Evolutionary conservation across 1,140 invertebrate genomes (phyloP).

Genomic region (Phthorimaea operculella): DNA sequence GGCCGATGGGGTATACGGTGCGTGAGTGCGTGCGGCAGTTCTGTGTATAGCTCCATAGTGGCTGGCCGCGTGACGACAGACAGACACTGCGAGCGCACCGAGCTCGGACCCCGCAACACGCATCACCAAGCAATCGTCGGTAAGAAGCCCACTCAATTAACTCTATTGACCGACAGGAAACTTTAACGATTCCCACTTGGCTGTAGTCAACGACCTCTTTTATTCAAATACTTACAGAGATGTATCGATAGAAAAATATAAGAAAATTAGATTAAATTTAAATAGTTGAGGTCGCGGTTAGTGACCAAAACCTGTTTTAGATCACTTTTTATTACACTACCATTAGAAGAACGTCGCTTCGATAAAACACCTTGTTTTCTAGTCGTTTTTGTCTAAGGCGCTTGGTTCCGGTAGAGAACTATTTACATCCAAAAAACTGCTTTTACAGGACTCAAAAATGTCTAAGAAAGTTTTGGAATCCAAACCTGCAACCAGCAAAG

Average conservation of each 20-base stretch:
- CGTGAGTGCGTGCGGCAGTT: background rate
- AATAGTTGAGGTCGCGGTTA: background rate
- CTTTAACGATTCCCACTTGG: background rate
- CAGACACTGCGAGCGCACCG: background rate
- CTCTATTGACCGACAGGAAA: slow-evolving; percentile 4
- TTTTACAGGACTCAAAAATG: slow-evolving; percentile 14
- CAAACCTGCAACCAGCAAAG: slow-evolving; percentile 7
- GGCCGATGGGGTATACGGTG: background rate
- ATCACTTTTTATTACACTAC: background rate
- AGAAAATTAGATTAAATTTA: too few species aligned
- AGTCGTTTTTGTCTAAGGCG: background rate
- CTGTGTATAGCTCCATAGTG: background rate
- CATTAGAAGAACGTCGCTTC: background rate
- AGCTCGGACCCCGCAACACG: background rate
- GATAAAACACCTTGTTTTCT: background rate
- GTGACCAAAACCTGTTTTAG: background rate
- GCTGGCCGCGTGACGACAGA: background rate
- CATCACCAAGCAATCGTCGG: background rate
- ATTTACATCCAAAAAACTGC: background rate
- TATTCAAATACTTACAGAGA: too few species aligned
- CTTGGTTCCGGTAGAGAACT: background rate
- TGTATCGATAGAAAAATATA: too few species aligned
- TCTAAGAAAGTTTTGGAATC: slow-evolving; percentile 26
- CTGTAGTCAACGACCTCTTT: background rate
- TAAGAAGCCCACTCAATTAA: background rate